Percentiles rank a stretch among this genome's conserved stretches.
These are phyloP conservation scores for Aplysia californica DNA, from an alignment of 1,140 invertebrate genomes.

Conservation along the genomic window DNA sequence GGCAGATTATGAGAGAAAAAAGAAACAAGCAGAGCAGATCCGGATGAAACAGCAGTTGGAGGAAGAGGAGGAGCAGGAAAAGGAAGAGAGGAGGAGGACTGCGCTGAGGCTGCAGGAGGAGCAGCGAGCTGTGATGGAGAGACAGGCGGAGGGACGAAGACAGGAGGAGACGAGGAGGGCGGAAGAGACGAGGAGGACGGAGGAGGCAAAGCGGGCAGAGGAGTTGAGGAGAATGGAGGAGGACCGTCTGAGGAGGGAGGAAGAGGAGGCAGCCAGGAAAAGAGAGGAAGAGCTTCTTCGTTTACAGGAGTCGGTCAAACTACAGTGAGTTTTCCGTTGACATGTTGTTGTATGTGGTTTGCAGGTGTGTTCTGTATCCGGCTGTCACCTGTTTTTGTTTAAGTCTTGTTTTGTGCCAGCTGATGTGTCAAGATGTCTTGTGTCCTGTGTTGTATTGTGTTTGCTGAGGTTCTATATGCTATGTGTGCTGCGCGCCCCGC, in stretches of 20 bases:
- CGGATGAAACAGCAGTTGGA: slow-evolving; percentile 40
- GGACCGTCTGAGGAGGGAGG: slow-evolving; percentile 17
- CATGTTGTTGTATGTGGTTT: not conserved
- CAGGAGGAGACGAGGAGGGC: slow-evolving; percentile 22
- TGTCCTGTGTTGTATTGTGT: too few relatives aligned
- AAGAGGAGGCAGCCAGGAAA: slow-evolving; percentile 25
- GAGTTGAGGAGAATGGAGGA: slow-evolving; percentile 17
- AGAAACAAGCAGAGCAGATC: slow-evolving; percentile 57
- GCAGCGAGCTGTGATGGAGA: slow-evolving; percentile 49
- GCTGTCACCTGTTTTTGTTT: not conserved
- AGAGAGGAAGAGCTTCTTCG: slow-evolving; percentile 28
- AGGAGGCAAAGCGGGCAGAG: slow-evolving; percentile 17
- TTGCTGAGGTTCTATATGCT: too few relatives aligned
- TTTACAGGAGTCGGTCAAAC: slow-evolving; percentile 23
- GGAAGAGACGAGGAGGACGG: slow-evolving; percentile 11
- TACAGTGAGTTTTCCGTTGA: slow-evolving; percentile 12
- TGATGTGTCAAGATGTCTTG: too few relatives aligned
- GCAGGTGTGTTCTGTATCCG: not conserved
- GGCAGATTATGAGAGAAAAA: slow-evolving; percentile 56
- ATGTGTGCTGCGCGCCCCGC: too few relatives aligned
- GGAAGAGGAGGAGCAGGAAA: slow-evolving; percentile 52
- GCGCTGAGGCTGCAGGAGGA: slow-evolving; percentile 59
- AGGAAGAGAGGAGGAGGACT: slow-evolving; percentile 51
- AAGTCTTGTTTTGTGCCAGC: too few relatives aligned
- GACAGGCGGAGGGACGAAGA: slow-evolving; percentile 33